Conservation (phyloP, 2,113 vertebrate genomes). For the Egretta garzetta region DNA sequence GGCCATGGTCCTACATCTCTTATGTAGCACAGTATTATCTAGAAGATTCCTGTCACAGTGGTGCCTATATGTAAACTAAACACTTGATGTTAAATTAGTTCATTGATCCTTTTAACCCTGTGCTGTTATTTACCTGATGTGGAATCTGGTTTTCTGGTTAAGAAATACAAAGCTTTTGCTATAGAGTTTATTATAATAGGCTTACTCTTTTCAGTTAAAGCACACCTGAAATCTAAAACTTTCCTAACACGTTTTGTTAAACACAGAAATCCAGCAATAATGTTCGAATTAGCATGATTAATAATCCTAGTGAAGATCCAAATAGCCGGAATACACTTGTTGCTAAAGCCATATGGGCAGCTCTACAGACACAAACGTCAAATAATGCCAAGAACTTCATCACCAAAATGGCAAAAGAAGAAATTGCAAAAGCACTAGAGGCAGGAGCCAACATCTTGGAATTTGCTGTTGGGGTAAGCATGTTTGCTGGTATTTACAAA, state of each 20-base stretch:
- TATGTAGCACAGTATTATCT: not conserved
- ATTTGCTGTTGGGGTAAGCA: constrained; percentile 92
- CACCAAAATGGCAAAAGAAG: constrained; percentile 94
- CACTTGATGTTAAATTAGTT: not conserved
- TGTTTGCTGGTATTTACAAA: not conserved
- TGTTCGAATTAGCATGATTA: constrained; percentile 90
- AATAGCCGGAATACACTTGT: constrained; percentile 77
- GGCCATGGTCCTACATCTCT: not conserved
- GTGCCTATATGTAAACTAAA: not conserved
- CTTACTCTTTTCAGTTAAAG: not conserved
- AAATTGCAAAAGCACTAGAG: constrained; percentile 82
- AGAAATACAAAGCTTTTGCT: not conserved
- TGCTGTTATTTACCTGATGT: not conserved
- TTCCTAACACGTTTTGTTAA: constrained; percentile 15
- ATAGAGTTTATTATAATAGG: not conserved
- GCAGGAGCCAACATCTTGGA: constrained; percentile 79
- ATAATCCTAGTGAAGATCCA: constrained; percentile 82
- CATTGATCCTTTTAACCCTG: not conserved
- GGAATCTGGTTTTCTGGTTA: not conserved
- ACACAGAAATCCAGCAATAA: constrained; percentile 90
- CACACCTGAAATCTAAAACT: not conserved
- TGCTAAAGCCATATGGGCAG: constrained; percentile 89
- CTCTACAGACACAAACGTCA: constrained; percentile 91
- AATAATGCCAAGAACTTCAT: constrained; percentile 98
- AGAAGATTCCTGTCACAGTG: not conserved